Base-by-base conservation (phyloP, 1,140 invertebrate species). In the Pseudomyrmex pallidus region DNA sequence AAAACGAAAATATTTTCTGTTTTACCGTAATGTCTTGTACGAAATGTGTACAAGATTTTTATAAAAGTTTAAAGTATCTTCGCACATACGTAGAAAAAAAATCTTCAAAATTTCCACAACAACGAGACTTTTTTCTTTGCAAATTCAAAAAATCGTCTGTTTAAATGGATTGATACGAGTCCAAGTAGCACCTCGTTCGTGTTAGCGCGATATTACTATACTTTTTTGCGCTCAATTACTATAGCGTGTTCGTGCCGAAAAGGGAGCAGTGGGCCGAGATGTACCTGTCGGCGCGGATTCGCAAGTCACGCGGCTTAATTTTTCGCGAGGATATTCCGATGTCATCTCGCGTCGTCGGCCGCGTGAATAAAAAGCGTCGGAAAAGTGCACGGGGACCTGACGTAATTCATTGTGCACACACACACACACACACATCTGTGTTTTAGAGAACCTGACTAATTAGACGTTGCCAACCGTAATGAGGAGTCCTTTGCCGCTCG, bases 271-370 rank as follows among this genome's bases (percentile, higher is more conserved):
- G 64, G 64, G 64, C 74, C 74, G 76, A 78, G 76, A 78, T 78
- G 25, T 35, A 22, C 20, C 64, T 68, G 63, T 68, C 63, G 63
- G 2, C 13, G 52, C 35, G 35, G n/a, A 68, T 48, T 50, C 52
- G 56, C 76, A 70, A 78, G 64, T 78, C 76, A 78, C 15, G 76
- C 76, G 63, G 76, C 76, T 78, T 78, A 78, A 78, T 78, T 64
- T 44, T 35, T 78, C 76, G 50, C 54, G 22, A 25, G 68, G 52
- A 78, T 78, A 78, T 78, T 20, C 54, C 52, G 15, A 70, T 64
- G 76, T 68, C 74, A 68, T 68, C 74, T 54, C 35, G 35, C 35
- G 35, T 0, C 35, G 35, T 46, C 61, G 61, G 35, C 13, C 50
- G 52, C 61, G 25, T 2, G 64, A 57, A 68, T 78, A 78, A 78